Base-by-base conservation (phyloP, 2,888 invertebrate species). In the Troides helena region DNA sequence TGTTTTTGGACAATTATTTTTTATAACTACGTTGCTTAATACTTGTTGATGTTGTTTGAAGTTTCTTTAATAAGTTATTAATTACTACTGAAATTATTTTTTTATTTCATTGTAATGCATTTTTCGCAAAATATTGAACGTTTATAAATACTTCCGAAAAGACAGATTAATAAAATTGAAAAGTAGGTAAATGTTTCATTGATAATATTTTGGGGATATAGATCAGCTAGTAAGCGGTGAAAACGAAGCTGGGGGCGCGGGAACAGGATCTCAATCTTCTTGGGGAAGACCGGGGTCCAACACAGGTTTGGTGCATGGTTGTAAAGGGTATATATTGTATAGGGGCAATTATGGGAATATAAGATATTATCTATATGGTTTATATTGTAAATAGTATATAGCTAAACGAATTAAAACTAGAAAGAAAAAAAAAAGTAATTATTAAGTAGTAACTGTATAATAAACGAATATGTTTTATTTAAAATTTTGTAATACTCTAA, bases 141-240 rank as follows among this genome's bases (percentile, higher is more conserved):
- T n/a, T 12, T 53, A 14, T 46, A 46, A n/a, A 53, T 8, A 53
- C 53, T 53, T 50, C 1, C n/a, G n/a, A 7, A 53, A 53, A 53
- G 18, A n/a, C 6, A 5, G 14, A 6, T 53, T 8, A 53, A n/a
- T 43, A 12, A 30, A 5, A 30, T 30, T 46, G 14, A 46, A 46
- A 46, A 46, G 46, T 46, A 46, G 46, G 53, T 53, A 53, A 53
- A 53, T 53, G 8, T 46, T 61, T 59, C 25, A 69, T 72, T 65
- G 64, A 68, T 69, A 58, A 73, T 76, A 72, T 74, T 77, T 83
- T 81, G 83, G 85, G 80, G 71, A 82, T 85, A 72, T 80, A 92
- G 92, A 92, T 90, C 92, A 92, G 82, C 86, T 92, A 84, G 90
- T 92, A 80, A 87, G 83, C 82, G 92, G 90, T 70, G 92, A 91